These are phyloP conservation scores for Endotricha flammealis DNA, from an alignment of 2,888 invertebrate genomes.

Conservation along the genomic window DNA sequence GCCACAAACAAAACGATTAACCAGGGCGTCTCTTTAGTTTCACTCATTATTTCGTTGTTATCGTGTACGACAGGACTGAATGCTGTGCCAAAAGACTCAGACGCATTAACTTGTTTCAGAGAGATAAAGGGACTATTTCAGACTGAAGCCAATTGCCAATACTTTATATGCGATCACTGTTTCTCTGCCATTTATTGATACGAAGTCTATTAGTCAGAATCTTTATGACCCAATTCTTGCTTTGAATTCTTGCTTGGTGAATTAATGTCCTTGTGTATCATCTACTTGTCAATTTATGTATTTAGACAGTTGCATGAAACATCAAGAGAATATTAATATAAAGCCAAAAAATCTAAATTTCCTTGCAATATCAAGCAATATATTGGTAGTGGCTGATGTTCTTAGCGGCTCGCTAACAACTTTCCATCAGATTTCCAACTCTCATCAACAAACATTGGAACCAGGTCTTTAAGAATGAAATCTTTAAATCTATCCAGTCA, in stretches of 20 bases:
- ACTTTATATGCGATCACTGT: constrained; percentile 21
- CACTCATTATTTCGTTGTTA: constrained; percentile 38
- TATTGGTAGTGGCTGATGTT: too few relatives aligned
- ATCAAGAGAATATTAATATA: too few relatives aligned
- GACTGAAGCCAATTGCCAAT: constrained; percentile 32
- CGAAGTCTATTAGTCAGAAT: not conserved
- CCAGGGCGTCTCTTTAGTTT: constrained; percentile 35
- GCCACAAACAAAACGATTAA: constrained; percentile 55
- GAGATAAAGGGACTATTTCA: constrained; percentile 21
- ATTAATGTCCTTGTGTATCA: too few relatives aligned
- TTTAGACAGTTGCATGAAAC: constrained; percentile 6
- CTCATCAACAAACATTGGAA: too few relatives aligned
- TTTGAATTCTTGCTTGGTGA: not conserved
- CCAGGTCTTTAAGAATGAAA: too few relatives aligned
- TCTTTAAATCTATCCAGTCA: too few relatives aligned
- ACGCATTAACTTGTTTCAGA: constrained; percentile 28
- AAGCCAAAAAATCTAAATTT: too few relatives aligned
- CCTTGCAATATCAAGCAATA: too few relatives aligned
- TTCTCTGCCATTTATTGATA: not conserved
- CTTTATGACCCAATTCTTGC: not conserved
- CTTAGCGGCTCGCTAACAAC: too few relatives aligned
- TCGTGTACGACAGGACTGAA: constrained; percentile 33
- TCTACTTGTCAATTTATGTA: too few relatives aligned
- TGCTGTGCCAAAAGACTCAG: constrained; percentile 45
- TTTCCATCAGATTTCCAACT: too few relatives aligned